Base-by-base conservation (phyloP, 2,113 vertebrate genomes). In the Myiopsitta monachus region DNA sequence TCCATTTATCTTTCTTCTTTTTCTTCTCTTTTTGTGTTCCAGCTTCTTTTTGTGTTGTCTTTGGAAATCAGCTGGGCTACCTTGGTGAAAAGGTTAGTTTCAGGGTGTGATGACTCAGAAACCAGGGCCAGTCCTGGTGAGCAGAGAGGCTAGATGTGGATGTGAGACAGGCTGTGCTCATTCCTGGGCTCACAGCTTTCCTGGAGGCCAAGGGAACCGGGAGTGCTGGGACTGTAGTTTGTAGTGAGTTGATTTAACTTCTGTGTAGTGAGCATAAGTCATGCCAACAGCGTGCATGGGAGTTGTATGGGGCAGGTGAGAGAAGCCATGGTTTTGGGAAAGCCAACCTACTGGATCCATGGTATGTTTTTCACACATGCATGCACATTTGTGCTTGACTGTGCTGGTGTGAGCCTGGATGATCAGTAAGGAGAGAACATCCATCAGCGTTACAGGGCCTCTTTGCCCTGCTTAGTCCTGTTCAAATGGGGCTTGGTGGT, bases 241-340 rank as follows among this genome's bases (percentile, higher is more conserved):
- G 6, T 39, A 21, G 63, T 66, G 31, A 14, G 31, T 43, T 33
- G 30, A 36, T 88, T 52, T 59, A 22, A 47, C 83, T 82, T 52
- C 72, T 64, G 3, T 19, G 16, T 16, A 51, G 33, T 23, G 39
- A 62, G 21, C 13, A 2, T 64, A 31, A 38, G 9, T 21, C 3
- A 10, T 24, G 15, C 17, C 4, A 4, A 26, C 28, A 11, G 17
- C 2, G 6, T 0, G 0, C 1, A 3, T 30, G 28, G 33, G 26
- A n/a, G n/a, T 38, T 64, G 68, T 14, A 31, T 47, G 41, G 49
- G 17, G n/a, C 38, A 64, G 28, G 27, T 39, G 28, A 66, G 36
- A 83, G 51, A 38, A 79, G 18, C 49, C 22, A 27, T 43, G 30
- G 5, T 41, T 43, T 64, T 8, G 27, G 47, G 49, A 76, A 74